Evolutionary conservation across 2,888 invertebrate genomes (phyloP).

Genomic region (Idaea biselata): DNA sequence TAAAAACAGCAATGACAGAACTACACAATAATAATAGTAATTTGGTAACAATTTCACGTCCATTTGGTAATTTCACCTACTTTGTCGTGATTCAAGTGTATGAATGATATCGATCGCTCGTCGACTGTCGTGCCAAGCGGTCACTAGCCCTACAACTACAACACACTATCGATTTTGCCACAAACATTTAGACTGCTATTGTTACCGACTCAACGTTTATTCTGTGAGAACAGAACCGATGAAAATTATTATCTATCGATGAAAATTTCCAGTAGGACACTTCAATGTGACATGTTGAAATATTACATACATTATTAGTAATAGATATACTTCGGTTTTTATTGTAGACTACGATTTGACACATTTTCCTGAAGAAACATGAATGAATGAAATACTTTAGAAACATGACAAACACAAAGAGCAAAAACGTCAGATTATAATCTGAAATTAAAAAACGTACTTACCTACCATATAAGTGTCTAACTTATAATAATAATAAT

Average conservation of each 20-base stretch:
- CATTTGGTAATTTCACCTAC: background rate
- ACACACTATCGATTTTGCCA: constrained; percentile 54
- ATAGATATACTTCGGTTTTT: too few species aligned
- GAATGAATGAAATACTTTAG: too few species aligned
- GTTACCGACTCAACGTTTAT: constrained; percentile 25
- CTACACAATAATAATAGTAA: background rate
- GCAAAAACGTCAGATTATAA: too few species aligned
- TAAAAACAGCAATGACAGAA: too few species aligned
- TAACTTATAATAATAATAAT: too few species aligned
- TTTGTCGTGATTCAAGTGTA: constrained; percentile 21
- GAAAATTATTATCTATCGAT: constrained; percentile 6
- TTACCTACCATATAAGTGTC: too few species aligned
- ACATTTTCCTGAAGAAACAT: too few species aligned
- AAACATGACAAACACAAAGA: too few species aligned
- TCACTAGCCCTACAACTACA: constrained; percentile 43
- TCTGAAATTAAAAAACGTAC: too few species aligned
- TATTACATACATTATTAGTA: too few species aligned
- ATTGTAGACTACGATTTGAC: too few species aligned
- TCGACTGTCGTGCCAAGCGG: constrained; percentile 42
- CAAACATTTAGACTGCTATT: constrained; percentile 38
- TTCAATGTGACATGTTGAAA: background rate
- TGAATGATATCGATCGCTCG: constrained; percentile 35
- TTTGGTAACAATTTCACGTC: background rate
- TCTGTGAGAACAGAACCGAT: constrained; percentile 3
- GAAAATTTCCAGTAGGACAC: background rate